phyloP scores from a whole-genome alignment of 2,888 invertebrate genomes.

The Alloplasta piceator region DNA sequence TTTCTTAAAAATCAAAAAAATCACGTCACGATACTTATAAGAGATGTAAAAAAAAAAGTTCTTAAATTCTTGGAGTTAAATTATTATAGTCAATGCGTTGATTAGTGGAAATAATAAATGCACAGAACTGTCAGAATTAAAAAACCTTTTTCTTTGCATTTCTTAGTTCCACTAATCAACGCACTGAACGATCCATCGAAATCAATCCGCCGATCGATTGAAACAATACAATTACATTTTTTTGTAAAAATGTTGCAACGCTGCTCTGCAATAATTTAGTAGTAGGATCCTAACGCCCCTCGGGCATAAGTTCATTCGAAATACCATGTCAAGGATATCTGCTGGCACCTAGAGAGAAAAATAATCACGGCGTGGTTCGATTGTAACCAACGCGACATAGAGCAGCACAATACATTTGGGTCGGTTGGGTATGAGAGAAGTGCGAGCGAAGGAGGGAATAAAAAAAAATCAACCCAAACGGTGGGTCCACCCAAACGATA shows the following conservation, averaged over 20 bases:
- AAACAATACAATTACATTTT: no score
- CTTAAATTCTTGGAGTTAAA: no score
- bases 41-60: no score
- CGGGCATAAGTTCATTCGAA: slow-evolving; percentile 19
- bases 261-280: background rate
- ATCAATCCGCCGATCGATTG: no score
- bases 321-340: slow-evolving; percentile 61
- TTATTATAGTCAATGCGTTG: no score
- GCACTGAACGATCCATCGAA: no score
- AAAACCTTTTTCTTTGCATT: no score
- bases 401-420: slow-evolving; percentile 32
- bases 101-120: no score
- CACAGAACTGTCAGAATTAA: no score
- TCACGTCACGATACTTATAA: no score
- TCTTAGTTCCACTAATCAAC: no score
- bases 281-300: slow-evolving; percentile 28
- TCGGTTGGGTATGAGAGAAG: slow-evolving; percentile 14
- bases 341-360: slow-evolving; percentile 35
- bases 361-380: slow-evolving; percentile 50
- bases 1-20: no score
- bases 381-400: slow-evolving; percentile 46
- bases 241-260: background rate
- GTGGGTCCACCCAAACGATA: slow-evolving; percentile 52
- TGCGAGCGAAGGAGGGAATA: slow-evolving; percentile 6
- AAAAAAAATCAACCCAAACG: slow-evolving; percentile 8